Conservation (phyloP, 2,888 invertebrate genomes). For the Lithophane semibrunnea region DNA sequence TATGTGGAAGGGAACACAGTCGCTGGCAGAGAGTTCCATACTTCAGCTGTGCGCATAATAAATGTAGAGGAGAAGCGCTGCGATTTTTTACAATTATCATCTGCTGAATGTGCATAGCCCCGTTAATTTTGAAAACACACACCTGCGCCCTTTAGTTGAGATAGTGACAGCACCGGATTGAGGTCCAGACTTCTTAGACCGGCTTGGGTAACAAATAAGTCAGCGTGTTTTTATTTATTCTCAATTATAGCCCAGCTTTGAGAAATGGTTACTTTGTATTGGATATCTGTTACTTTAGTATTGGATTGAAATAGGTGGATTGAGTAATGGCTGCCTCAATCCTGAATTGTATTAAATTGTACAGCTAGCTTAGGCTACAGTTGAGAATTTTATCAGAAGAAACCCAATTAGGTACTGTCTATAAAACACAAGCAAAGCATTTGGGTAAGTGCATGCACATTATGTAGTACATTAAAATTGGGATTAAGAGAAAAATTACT, state of each 20-base stretch:
- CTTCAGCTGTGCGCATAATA: no score
- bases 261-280: no score
- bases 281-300: no score
- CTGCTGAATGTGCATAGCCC: constrained; percentile 12
- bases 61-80: no score
- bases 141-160: constrained; percentile 46
- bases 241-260: constrained; percentile 8
- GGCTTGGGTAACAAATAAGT: constrained; percentile 47
- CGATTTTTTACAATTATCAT: background rate
- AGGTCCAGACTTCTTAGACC: constrained; percentile 34
- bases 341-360: background rate
- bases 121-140: constrained; percentile 11
- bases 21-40: no score
- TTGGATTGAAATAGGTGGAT: background rate
- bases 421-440: constrained; percentile 39
- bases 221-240: constrained; percentile 8
- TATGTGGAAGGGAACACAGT: no score
- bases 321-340: background rate
- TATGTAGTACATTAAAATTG: background rate
- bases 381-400: constrained; percentile 7
- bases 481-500: background rate
- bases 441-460: constrained; percentile 8
- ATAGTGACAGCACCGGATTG: constrained; percentile 23
- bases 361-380: background rate
- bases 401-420: constrained; percentile 18